phyloP scores from a whole-genome alignment of 1,140 invertebrate species.

The Bradysia coprophila region DNA sequence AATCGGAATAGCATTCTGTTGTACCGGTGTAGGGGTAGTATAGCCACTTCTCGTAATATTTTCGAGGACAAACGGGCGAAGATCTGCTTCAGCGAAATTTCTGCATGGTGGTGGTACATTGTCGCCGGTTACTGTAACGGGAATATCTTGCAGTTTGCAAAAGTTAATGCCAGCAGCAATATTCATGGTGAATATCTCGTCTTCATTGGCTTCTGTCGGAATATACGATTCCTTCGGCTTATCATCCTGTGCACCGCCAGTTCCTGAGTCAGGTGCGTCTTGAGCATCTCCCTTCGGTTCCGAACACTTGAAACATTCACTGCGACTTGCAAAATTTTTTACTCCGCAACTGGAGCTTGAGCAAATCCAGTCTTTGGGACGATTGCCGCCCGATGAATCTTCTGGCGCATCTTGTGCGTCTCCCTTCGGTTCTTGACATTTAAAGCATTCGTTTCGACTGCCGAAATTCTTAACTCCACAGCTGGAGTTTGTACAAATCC shows the following conservation, averaged over 20 bases:
- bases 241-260: too few relatives aligned
- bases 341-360: not conserved
- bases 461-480: not conserved
- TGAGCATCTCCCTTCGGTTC: not conserved
- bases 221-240: conserved; percentile 51
- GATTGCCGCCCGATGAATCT: not conserved
- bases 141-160: conserved; percentile 65
- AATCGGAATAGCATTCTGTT: conserved; percentile 77
- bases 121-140: conserved; percentile 45
- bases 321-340: not conserved
- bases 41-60: conserved; percentile 75
- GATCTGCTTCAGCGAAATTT: conserved; percentile 47
- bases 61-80: conserved; percentile 44
- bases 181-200: conserved; percentile 48
- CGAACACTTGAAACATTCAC: not conserved
- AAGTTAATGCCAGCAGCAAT: conserved; percentile 77
- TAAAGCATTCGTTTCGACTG: not conserved
- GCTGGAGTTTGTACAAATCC: not conserved
- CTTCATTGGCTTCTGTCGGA: conserved; percentile 51
- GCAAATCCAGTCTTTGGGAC: not conserved
- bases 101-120: conserved; percentile 35
- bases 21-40: conserved; percentile 77
- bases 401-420: not conserved
- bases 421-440: not conserved
- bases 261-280: too few relatives aligned